A percentile compares a stretch with the other conserved stretches of the same genome.
Evolutionary conservation across 1,140 invertebrate species (phyloP).

Genomic region (Charaxes varanes): DNA sequence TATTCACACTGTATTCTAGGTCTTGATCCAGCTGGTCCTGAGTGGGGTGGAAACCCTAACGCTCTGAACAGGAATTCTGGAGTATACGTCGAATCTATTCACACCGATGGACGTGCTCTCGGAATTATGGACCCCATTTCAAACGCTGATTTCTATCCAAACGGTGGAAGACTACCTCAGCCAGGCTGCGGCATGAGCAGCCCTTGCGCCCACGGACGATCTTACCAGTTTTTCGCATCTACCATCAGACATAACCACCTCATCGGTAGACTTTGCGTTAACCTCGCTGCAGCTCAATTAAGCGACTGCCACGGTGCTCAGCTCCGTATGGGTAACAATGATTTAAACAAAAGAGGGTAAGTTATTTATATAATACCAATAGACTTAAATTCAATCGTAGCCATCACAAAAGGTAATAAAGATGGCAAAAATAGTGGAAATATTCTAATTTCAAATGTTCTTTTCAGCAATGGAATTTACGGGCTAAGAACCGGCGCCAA

Average conservation of each 20-base stretch:
- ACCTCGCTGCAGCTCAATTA: slow-evolving; percentile 29
- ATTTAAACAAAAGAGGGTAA: slow-evolving; percentile 38
- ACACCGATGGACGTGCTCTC: slow-evolving; percentile 72
- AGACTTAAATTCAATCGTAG: not conserved
- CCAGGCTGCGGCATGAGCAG: slow-evolving; percentile 76
- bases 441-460: not conserved
- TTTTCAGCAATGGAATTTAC: slow-evolving; percentile 28
- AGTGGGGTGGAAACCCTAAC: slow-evolving; percentile 47
- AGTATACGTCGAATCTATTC: slow-evolving; percentile 76
- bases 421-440: too few species aligned
- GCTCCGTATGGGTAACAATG: slow-evolving; percentile 46
- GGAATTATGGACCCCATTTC: slow-evolving; percentile 58
- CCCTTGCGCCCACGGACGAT: slow-evolving; percentile 70
- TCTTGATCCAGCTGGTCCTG: slow-evolving; percentile 79
- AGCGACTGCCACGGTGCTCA: slow-evolving; percentile 32
- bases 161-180: slow-evolving; percentile 76
- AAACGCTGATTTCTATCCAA: slow-evolving; percentile 75
- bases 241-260: slow-evolving; percentile 67
- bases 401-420: too few species aligned
- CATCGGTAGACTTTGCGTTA: slow-evolving; percentile 48
- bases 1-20: too few species aligned
- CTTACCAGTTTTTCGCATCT: slow-evolving; percentile 73
- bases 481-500: slow-evolving; percentile 20
- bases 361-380: not conserved
- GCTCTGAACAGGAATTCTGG: slow-evolving; percentile 69